phyloP scores from a whole-genome alignment of 2,888 invertebrate species.

The Caprella mutica region DNA sequence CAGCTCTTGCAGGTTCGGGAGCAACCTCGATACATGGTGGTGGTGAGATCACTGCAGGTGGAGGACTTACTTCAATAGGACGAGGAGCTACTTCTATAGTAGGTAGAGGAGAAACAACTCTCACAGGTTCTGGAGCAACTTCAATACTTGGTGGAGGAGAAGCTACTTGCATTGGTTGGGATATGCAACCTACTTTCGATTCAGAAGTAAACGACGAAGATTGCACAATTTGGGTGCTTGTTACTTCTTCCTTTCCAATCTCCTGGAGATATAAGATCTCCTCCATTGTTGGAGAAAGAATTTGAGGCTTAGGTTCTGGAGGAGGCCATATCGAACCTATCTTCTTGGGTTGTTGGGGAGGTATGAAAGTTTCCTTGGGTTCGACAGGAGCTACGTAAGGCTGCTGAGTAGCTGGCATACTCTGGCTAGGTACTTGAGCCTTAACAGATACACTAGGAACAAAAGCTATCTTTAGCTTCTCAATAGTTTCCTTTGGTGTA shows the following conservation, averaged over 20 bases:
- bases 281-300: slow-evolving; percentile 4
- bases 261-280: neutral
- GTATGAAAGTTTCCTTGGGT: neutral
- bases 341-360: neutral
- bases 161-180: no score
- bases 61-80: neutral
- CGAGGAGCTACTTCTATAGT: neutral
- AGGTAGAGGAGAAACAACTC: neutral
- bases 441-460: neutral
- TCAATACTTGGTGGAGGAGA: neutral
- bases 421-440: neutral
- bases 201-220: no score
- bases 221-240: no score
- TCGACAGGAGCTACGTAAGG: neutral
- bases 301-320: neutral
- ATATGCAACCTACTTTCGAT: no score
- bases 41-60: neutral
- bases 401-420: neutral
- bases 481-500: neutral
- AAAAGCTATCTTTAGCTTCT: neutral
- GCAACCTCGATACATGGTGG: neutral
- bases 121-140: neutral
- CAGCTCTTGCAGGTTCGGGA: neutral
- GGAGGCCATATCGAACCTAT: slow-evolving; percentile 11
- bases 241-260: slow-evolving; percentile 1